Evolutionary conservation across 2,113 vertebrate genomes (phyloP).

Genomic region (Patagioenas fasciata): DNA sequence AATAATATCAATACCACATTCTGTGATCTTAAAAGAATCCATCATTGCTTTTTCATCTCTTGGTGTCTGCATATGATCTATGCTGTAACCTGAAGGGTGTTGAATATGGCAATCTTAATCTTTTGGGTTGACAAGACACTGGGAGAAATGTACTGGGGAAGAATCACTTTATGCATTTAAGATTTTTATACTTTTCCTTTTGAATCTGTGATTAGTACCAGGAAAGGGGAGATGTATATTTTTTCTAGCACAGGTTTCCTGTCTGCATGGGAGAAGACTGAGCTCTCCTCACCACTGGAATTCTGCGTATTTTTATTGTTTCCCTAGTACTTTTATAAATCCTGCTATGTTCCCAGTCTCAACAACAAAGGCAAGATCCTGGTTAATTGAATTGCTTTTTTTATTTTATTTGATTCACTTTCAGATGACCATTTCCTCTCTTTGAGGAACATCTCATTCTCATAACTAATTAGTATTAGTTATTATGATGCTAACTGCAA

Average conservation of each 20-base stretch:
- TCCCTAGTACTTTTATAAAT: neutral
- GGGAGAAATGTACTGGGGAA: neutral
- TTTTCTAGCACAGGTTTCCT: neutral
- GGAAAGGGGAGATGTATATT: neutral
- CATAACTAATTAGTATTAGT: neutral
- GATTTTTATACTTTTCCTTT: neutral
- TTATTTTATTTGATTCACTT: neutral
- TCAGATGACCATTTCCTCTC: neutral
- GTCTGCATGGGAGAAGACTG: neutral
- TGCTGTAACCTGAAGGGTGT: neutral
- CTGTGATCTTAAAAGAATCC: neutral
- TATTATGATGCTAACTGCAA: neutral
- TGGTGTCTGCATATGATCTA: neutral
- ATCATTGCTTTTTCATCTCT: neutral
- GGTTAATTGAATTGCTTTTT: neutral
- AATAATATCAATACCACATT: neutral
- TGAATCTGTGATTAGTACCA: neutral
- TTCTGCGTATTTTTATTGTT: neutral
- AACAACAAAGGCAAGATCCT: neutral
- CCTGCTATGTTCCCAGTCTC: neutral
- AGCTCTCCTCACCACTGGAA: neutral
- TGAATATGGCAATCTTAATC: neutral
- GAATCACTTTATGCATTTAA: accelerated
- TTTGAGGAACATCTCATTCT: neutral
- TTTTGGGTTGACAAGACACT: neutral